Evolutionary conservation across 2,113 vertebrate genomes (phyloP).

Genomic region (Crotalus tigris): DNA sequence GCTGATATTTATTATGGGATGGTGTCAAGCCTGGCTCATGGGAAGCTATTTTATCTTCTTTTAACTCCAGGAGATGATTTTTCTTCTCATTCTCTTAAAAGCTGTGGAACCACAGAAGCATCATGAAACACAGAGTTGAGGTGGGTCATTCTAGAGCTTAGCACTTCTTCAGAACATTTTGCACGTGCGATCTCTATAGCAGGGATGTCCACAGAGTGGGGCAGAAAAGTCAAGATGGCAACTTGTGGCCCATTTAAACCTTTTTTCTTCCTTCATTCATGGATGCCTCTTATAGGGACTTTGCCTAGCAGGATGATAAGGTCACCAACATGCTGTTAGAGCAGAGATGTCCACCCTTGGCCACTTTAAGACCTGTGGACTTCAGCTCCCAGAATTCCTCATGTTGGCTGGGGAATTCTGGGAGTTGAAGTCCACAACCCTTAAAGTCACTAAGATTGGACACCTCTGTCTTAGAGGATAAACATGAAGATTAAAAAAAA

Average conservation of each 20-base stretch:
- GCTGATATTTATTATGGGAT: neutral
- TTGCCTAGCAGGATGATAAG: neutral
- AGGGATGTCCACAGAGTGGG: neutral
- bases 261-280: neutral
- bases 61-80: neutral
- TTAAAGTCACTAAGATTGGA: too few species aligned
- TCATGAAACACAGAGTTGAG: neutral
- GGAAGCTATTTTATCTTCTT: neutral
- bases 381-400: too few species aligned
- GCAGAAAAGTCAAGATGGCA: neutral
- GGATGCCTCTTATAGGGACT: neutral
- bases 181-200: neutral
- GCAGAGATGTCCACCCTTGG: too few species aligned
- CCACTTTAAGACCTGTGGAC: too few species aligned
- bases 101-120: neutral
- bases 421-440: too few species aligned
- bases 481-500: neutral
- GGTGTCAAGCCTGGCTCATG: neutral
- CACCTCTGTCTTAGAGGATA: too few species aligned
- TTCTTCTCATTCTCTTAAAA: neutral
- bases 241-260: neutral
- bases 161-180: neutral
- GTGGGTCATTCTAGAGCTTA: neutral
- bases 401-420: too few species aligned
- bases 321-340: neutral